Conservation (phyloP, 2,797 vertebrate genomes). For the Moxostoma hubbsi region DNA sequence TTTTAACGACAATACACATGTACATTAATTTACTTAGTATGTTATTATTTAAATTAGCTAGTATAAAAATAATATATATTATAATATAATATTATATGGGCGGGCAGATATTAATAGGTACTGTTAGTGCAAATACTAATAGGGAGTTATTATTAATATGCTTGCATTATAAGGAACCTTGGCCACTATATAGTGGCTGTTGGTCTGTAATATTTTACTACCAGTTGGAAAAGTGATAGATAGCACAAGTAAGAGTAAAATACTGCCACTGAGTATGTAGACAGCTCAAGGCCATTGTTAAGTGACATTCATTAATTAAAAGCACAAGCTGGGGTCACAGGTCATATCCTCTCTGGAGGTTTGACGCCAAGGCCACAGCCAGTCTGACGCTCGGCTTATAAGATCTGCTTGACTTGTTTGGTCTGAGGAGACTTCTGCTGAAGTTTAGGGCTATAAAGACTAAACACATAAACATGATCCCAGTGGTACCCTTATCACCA, state of each 20-base stretch:
- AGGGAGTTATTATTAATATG: not conserved
- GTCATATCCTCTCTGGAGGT: constrained; percentile 57
- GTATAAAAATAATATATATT: no score
- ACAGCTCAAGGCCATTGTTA: constrained; percentile 55
- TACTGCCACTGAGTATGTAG: constrained; percentile 33
- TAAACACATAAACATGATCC: constrained; percentile 41
- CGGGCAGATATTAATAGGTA: no score
- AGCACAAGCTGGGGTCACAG: constrained; percentile 55
- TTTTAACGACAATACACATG: constrained; percentile 2
- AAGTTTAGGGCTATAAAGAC: constrained; percentile 38
- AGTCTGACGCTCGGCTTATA: constrained; percentile 58
- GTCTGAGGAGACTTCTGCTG: constrained; percentile 43
- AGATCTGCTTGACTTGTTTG: constrained; percentile 43
- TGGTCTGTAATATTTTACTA: constrained; percentile 14
- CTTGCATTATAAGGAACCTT: not conserved
- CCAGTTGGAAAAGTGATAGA: constrained; percentile 15
- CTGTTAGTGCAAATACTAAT: no score
- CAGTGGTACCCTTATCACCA: constrained; percentile 21
- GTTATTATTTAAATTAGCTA: no score
- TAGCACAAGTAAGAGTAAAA: constrained; percentile 26
- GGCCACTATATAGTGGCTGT: not conserved
- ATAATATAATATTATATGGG: no score
- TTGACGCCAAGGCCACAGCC: constrained; percentile 54
- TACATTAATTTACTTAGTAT: constrained; percentile 7
- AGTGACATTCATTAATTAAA: constrained; percentile 58